Conservation (phyloP, 1,140 invertebrate species). For the Acyrthosiphon pisum region DNA sequence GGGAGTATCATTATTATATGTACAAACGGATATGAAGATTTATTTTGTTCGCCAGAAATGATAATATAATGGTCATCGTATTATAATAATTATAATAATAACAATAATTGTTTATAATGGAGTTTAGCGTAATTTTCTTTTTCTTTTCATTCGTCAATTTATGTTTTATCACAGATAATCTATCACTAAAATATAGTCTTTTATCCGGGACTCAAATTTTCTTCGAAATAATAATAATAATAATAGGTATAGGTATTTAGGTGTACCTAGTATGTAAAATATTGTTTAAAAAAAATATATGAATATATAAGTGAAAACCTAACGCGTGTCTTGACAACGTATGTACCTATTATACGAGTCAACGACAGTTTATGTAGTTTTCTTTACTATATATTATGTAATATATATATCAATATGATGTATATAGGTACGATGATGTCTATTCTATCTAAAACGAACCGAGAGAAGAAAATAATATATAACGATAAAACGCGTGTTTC, state of each 20-base stretch:
- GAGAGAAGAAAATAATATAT: not conserved
- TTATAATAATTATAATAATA: too few relatives aligned
- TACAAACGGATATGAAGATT: not conserved
- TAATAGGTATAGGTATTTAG: not conserved
- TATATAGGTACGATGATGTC: not conserved
- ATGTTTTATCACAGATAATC: constrained; percentile 53
- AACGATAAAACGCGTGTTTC: not conserved
- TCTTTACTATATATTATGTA: not conserved
- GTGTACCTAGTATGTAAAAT: not conserved
- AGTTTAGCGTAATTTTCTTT: not conserved
- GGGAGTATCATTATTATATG: not conserved
- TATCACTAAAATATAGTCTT: constrained; percentile 48
- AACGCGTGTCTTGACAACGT: not conserved
- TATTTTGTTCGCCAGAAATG: not conserved
- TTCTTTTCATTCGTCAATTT: not conserved
- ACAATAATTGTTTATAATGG: not conserved
- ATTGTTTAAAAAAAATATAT: not conserved
- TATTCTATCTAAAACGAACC: not conserved
- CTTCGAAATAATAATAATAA: not conserved
- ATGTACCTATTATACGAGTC: not conserved
- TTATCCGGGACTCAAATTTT: constrained; percentile 29
- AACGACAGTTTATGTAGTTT: not conserved
- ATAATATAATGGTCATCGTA: not conserved
- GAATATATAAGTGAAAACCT: not conserved
- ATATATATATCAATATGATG: not conserved